phyloP scores from a whole-genome alignment of 2,113 vertebrate species.

The Salvelinus fontinalis region DNA sequence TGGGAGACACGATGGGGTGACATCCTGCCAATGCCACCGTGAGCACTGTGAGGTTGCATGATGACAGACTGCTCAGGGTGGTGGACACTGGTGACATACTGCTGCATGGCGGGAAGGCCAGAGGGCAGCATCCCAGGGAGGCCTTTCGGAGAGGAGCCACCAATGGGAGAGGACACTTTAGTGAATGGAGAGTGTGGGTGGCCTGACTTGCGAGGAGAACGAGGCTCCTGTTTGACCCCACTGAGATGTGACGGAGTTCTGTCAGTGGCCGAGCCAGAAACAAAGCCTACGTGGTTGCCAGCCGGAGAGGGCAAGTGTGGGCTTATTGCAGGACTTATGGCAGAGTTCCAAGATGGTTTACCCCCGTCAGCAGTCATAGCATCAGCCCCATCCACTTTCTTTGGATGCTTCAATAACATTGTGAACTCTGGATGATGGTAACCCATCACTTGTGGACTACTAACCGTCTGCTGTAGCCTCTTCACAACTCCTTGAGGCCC shows the following conservation, averaged over 20 bases:
- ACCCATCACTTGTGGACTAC: slow-evolving; percentile 83
- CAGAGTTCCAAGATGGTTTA: slow-evolving; percentile 85
- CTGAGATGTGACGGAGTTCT: slow-evolving; percentile 79
- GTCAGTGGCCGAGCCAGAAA: slow-evolving; percentile 77
- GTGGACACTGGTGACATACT: slow-evolving; percentile 89
- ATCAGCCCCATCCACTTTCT: slow-evolving; percentile 85
- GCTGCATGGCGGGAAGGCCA: slow-evolving; percentile 83
- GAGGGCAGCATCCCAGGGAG: slow-evolving; percentile 84
- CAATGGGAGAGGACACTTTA: slow-evolving; percentile 85
- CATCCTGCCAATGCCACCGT: slow-evolving; percentile 77
- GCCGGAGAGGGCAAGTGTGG: slow-evolving; percentile 90
- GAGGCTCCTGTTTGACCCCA: slow-evolving; percentile 83
- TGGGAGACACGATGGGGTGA: slow-evolving; percentile 94
- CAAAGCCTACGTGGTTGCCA: slow-evolving; percentile 85
- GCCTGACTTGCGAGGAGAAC: slow-evolving; percentile 85
- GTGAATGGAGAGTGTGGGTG: slow-evolving; percentile 84
- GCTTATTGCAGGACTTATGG: slow-evolving; percentile 85
- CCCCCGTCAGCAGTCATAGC: slow-evolving; percentile 79
- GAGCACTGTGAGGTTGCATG: slow-evolving; percentile 90
- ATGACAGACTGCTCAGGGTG: slow-evolving; percentile 93
- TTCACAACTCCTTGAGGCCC: slow-evolving; percentile 84
- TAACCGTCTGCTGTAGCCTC: slow-evolving; percentile 78
- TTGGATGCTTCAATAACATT: slow-evolving; percentile 81
- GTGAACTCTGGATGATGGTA: slow-evolving; percentile 81
- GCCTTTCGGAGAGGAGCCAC: slow-evolving; percentile 81